phyloP scores from a whole-genome alignment of 2,113 vertebrate genomes.

The Platanista minor region DNA sequence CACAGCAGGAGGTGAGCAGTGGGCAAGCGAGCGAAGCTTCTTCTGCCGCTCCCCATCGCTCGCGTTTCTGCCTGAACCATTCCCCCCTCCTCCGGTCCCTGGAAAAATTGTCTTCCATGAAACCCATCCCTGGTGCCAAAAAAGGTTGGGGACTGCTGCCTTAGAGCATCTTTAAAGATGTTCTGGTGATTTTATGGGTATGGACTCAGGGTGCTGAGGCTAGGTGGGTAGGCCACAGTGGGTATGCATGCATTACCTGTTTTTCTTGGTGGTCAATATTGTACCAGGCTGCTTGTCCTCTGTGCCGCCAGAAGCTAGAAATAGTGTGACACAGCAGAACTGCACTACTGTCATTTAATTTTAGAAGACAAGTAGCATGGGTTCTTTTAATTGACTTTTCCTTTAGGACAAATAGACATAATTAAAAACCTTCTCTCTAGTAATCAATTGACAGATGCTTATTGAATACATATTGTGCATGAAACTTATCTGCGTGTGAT shows the following conservation, averaged over 20 bases:
- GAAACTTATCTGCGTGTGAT: neutral
- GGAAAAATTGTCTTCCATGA: too few relatives aligned
- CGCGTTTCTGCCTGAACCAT: too few relatives aligned
- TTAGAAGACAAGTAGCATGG: neutral
- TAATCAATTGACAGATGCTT: neutral
- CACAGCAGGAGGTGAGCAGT: too few relatives aligned
- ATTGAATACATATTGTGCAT: neutral
- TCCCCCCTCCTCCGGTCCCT: too few relatives aligned
- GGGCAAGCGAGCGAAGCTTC: too few relatives aligned
- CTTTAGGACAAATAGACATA: neutral
- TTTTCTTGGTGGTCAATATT: neutral
- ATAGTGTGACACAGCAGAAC: neutral
- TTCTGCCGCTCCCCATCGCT: too few relatives aligned
- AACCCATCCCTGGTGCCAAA: too few relatives aligned
- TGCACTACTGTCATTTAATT: neutral
- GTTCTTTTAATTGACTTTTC: neutral
- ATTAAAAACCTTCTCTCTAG: neutral
- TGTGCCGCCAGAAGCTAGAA: neutral
- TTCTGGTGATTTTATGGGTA: neutral
- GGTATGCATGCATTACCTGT: accelerated
- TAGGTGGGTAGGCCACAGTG: too few relatives aligned
- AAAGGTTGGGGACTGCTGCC: too few relatives aligned
- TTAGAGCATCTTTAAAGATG: neutral
- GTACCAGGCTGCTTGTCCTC: neutral
- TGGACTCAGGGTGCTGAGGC: neutral